These are phyloP conservation scores for Drosophila albomicans DNA, from an alignment of 1,140 invertebrate genomes.

Conservation along the genomic window DNA sequence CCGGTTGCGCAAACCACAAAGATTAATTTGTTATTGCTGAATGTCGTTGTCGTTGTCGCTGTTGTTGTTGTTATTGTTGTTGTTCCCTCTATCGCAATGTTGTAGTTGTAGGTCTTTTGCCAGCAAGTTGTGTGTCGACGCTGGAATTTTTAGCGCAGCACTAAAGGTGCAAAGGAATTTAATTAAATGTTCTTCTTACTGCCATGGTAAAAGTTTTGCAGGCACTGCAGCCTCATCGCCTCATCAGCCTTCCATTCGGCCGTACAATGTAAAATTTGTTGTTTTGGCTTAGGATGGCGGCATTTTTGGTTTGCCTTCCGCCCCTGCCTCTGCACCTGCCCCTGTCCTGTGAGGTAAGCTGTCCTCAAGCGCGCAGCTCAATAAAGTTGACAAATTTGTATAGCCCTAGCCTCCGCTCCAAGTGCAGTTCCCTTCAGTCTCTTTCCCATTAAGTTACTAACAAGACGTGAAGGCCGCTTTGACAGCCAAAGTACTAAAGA, in stretches of 20 bases:
- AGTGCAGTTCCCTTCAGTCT: conserved; percentile 6
- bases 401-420: conserved; percentile 15
- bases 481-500: conserved; percentile 19
- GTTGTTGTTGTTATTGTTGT: background rate
- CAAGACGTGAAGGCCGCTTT: conserved; percentile 41
- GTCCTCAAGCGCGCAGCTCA: conserved; percentile 46
- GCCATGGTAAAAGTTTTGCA: conserved; percentile 63
- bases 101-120: conserved; percentile 41
- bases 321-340: background rate
- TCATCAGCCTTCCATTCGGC: conserved; percentile 28
- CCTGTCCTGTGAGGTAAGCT: background rate
- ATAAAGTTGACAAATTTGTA: conserved; percentile 76
- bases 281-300: conserved; percentile 46
- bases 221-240: conserved; percentile 38
- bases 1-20: conserved; percentile 65
- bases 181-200: conserved; percentile 75
- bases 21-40: conserved; percentile 79
- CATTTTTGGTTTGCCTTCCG: conserved; percentile 44
- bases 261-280: conserved; percentile 41
- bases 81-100: background rate
- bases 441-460: conserved; percentile 11
- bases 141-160: conserved; percentile 82
- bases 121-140: conserved; percentile 36
- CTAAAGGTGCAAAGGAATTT: conserved; percentile 83
- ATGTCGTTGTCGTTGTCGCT: conserved; percentile 15